phyloP scores from a whole-genome alignment of 2,797 vertebrate genomes.

The Sciurus vulgaris region DNA sequence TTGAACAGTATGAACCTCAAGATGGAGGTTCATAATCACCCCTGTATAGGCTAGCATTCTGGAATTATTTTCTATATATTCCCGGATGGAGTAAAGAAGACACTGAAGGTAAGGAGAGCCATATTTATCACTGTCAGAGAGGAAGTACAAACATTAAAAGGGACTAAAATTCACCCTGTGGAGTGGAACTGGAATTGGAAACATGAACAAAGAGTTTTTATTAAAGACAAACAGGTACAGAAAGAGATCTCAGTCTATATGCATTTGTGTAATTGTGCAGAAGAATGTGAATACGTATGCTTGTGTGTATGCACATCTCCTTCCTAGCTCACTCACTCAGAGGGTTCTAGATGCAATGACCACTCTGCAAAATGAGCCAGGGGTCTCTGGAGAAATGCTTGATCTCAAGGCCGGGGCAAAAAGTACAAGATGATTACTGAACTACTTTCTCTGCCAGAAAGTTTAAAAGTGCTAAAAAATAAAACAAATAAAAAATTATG shows the following conservation, averaged over 20 bases:
- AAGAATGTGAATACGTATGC: neutral
- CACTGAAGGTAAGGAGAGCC: neutral
- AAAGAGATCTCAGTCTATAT: neutral
- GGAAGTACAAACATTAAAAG: neutral
- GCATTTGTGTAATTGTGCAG: neutral
- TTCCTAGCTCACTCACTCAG: neutral
- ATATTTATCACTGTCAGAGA: neutral
- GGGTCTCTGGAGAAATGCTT: neutral
- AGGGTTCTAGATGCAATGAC: neutral
- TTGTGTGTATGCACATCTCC: neutral
- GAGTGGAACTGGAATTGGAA: neutral
- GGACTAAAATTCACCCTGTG: neutral
- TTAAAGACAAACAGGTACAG: neutral
- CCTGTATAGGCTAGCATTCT: neutral
- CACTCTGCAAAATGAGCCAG: constrained; percentile 13
- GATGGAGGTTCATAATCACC: neutral
- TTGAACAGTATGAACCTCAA: constrained; percentile 7
- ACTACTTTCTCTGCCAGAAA: neutral
- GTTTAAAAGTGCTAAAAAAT: neutral
- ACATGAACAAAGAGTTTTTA: neutral
- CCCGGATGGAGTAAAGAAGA: neutral
- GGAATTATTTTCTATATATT: neutral
- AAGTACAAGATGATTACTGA: neutral
- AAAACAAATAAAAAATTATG: neutral
- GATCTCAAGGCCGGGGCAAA: neutral